Conservation (phyloP, 2,888 invertebrate genomes). For the Macrophya alboannulata region DNA sequence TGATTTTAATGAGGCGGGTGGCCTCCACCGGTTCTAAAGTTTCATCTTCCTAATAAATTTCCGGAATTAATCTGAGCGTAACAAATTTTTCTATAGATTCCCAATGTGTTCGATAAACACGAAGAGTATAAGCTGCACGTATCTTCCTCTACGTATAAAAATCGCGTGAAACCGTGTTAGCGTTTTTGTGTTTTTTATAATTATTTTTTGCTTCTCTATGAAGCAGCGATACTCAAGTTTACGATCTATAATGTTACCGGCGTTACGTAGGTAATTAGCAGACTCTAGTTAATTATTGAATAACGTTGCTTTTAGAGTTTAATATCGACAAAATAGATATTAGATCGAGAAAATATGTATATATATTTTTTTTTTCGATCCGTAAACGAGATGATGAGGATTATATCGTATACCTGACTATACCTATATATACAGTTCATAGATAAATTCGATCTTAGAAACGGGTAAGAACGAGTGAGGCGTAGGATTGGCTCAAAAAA, state of each 20-base stretch:
- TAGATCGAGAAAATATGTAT: too few species aligned
- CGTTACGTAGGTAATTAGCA: too few species aligned
- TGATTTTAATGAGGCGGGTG: neutral
- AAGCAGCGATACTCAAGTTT: neutral
- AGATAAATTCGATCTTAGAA: conserved; percentile 19
- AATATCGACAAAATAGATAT: too few species aligned
- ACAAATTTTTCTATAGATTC: neutral
- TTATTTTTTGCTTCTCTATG: too few species aligned
- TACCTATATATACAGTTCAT: neutral
- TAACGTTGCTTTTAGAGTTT: too few species aligned
- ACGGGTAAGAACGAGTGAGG: neutral
- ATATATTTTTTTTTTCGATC: neutral
- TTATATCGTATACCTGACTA: neutral
- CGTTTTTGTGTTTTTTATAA: neutral
- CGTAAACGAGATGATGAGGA: neutral
- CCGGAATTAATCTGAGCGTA: neutral
- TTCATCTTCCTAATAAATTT: neutral
- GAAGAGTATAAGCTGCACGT: too few species aligned
- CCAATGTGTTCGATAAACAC: neutral
- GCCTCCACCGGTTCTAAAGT: neutral
- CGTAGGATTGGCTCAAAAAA: conserved; percentile 65
- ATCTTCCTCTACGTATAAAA: too few species aligned
- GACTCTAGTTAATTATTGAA: too few species aligned
- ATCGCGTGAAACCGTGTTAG: neutral
- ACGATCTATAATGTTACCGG: too few species aligned